Base-by-base conservation (phyloP, 2,888 invertebrate genomes). In the Kryphioiulus occultus region DNA sequence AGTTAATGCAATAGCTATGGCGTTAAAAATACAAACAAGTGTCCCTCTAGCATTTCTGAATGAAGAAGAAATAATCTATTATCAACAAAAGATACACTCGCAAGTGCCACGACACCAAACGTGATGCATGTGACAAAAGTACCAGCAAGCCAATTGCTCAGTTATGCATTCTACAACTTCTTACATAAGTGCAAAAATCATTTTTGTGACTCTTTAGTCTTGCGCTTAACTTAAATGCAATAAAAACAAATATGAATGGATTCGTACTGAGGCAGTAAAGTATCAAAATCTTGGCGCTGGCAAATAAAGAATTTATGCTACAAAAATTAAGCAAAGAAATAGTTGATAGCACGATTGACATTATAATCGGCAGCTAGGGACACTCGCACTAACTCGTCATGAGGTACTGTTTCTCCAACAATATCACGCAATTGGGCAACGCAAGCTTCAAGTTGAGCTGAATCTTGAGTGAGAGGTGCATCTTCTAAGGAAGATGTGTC, bases 281-380 rank as follows among this genome's bases (percentile, higher is more conserved):
- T 68, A 68, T 68, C 53, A 68, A 68, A 68, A 68, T 68, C 7
- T 10, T 68, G 26, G 26, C 22, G 12, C 68, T 68, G 68, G 35
- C 68, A 68, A 68, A 10, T 9, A 9, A 68, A 68, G 53, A 5
- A 53, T 19, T 17, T 68, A 26, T 90, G 68, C 68, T 68, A 68
- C 10, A 68, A 68, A 68, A 68, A 17, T 26, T 68, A 91, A 39
- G 93, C 92, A 90, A 93, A 94, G 91, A 93, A 94, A 91, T 93
- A 94, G 91, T 94, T 94, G 88, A 94, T 92, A 35, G 94, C 94
- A 89, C 94, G 91, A 90, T 94, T 93, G 86, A 93, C 92, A 91
- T 94, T 94, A 90, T 93, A 94, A 91, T 94, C 94, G 10, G 94
- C 94, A 4, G 94, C 94, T 85, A 94, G 91, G 19, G 93, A 92